Evolutionary conservation across 2,888 invertebrate species (phyloP).

Genomic region (Aelia acuminata): DNA sequence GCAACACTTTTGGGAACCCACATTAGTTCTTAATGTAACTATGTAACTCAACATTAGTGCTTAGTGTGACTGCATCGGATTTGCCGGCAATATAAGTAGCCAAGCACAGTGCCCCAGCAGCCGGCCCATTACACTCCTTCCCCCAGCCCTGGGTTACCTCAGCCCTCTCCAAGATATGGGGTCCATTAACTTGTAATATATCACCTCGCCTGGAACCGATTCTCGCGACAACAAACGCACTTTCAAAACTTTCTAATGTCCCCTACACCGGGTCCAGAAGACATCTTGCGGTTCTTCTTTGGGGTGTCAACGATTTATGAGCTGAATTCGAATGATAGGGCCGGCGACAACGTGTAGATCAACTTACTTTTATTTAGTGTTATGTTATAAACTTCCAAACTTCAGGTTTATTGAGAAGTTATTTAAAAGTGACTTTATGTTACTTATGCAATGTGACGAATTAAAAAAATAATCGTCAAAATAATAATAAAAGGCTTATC

Average conservation of each 20-base stretch:
- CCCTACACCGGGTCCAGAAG: not conserved
- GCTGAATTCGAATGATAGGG: not conserved
- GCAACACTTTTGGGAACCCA: not conserved
- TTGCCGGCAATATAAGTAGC: no score
- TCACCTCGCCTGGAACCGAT: not conserved
- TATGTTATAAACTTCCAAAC: no score
- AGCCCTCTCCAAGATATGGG: not conserved
- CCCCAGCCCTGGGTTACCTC: not conserved
- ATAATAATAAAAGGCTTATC: no score
- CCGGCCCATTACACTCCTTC: not conserved
- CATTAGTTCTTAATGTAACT: not conserved
- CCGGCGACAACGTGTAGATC: not conserved
- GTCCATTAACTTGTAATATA: constrained; percentile 13
- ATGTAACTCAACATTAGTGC: not conserved
- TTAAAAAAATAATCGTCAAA: no score
- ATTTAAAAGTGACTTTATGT: not conserved
- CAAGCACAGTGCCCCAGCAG: no score
- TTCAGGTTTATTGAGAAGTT: not conserved
- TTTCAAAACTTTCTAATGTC: constrained; percentile 28
- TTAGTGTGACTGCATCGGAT: not conserved
- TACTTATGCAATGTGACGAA: not conserved
- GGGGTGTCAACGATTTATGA: not conserved
- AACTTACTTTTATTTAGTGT: not conserved
- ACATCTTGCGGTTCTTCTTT: constrained; percentile 5
- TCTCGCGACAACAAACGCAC: not conserved